Conservation (phyloP, 2,888 invertebrate species). For the Pseudococcus viburni region DNA sequence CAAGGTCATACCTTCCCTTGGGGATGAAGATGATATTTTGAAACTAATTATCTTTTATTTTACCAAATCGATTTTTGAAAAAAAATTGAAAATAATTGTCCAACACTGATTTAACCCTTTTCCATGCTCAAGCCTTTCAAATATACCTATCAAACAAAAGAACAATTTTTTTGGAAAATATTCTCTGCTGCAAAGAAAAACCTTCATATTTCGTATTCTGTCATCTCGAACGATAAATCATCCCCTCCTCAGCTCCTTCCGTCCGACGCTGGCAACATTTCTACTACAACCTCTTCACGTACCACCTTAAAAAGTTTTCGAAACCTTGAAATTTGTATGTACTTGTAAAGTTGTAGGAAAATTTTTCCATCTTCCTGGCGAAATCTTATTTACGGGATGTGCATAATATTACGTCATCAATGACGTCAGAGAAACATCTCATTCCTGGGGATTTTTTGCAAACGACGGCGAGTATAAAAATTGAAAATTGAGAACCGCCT, state of each 20-base stretch:
- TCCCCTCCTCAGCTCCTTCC: neutral
- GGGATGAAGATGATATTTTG: too few species aligned
- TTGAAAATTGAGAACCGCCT: neutral
- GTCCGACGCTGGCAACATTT: neutral
- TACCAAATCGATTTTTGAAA: too few species aligned
- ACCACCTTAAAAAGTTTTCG: neutral
- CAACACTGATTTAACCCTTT: too few species aligned
- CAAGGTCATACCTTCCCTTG: too few species aligned
- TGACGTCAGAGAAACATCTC: constrained; percentile 43
- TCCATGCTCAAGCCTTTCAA: too few species aligned
- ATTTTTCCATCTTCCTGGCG: neutral
- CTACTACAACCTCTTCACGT: neutral
- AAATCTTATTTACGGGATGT: neutral
- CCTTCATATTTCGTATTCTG: constrained; percentile 2
- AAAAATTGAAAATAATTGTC: too few species aligned
- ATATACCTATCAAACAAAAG: neutral
- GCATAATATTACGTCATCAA: neutral
- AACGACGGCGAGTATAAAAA: neutral
- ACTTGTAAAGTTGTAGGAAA: neutral
- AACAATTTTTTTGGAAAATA: constrained; percentile 8
- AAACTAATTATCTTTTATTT: too few species aligned
- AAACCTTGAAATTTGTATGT: constrained; percentile 12
- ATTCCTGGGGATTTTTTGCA: neutral
- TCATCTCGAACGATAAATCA: constrained; percentile 24
- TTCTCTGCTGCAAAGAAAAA: neutral